phyloP scores from a whole-genome alignment of 2,113 vertebrate genomes.

The Indicator indicator region DNA sequence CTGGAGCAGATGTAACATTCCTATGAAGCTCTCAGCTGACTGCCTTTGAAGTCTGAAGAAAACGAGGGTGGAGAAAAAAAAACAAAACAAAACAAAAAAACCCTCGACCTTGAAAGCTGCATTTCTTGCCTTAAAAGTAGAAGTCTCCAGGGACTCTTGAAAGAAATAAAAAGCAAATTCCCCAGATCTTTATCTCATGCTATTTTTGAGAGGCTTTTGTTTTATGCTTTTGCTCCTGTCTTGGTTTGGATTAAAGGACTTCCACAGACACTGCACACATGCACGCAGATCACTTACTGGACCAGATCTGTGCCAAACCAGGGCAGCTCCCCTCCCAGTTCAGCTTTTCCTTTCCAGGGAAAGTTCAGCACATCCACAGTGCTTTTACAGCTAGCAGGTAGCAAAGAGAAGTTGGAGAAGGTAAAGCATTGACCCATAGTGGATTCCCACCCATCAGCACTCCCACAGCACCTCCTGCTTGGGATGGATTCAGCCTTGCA shows the following conservation, averaged over 20 bases:
- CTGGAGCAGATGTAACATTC: conserved; percentile 39
- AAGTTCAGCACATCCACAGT: neutral
- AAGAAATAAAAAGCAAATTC: conserved; percentile 55
- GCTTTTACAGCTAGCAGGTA: neutral
- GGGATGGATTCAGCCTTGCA: neutral
- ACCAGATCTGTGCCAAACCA: neutral
- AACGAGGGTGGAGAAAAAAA: neutral
- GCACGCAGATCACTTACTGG: neutral
- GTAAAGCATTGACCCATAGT: neutral
- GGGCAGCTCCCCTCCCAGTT: neutral
- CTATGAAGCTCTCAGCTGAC: conserved; percentile 36
- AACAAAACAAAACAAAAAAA: neutral
- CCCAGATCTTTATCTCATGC: conserved; percentile 56
- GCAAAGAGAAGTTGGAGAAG: neutral
- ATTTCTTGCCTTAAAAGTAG: conserved; percentile 59
- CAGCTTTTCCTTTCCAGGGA: neutral
- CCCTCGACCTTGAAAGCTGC: conserved; percentile 36
- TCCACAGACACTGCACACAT: neutral
- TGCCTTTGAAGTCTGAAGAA: conserved; percentile 62
- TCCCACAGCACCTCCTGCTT: neutral
- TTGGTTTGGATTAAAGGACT: conserved; percentile 1
- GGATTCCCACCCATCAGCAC: neutral
- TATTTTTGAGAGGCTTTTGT: conserved; percentile 63
- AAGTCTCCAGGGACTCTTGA: conserved; percentile 14
- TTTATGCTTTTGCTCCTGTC: conserved; percentile 30